Evolutionary conservation across 2,113 vertebrate genomes (phyloP).

Genomic region (Podarcis muralis): DNA sequence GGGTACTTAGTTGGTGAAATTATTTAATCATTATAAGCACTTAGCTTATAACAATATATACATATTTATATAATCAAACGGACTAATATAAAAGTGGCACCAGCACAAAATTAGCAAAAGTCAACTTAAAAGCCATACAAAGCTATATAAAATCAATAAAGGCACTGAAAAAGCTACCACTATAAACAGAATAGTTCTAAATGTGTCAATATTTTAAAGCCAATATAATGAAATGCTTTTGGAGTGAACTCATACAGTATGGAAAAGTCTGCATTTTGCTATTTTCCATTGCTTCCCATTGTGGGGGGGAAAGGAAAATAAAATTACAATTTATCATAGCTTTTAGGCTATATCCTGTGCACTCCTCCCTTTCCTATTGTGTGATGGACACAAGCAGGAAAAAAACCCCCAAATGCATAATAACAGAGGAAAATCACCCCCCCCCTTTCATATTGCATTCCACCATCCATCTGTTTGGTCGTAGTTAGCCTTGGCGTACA

Average conservation of each 20-base stretch:
- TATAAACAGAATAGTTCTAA: too few species aligned
- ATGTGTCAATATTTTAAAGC: not conserved
- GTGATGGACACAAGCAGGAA: constrained; percentile 59
- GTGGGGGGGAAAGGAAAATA: constrained; percentile 32
- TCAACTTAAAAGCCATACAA: too few species aligned
- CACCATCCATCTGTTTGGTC: constrained; percentile 26
- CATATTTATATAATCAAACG: too few species aligned
- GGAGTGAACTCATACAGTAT: constrained; percentile 15
- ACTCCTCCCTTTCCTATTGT: constrained; percentile 65
- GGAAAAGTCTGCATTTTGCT: constrained; percentile 48
- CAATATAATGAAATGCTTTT: not conserved
- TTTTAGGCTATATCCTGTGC: constrained; percentile 62
- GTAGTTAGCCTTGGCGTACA: not conserved
- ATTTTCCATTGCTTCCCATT: constrained; percentile 41
- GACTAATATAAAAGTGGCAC: too few species aligned
- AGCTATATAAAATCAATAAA: too few species aligned
- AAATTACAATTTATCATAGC: constrained; percentile 55
- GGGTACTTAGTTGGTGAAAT: not conserved
- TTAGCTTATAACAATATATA: not conserved
- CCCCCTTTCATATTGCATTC: constrained; percentile 30
- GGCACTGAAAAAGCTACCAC: too few species aligned
- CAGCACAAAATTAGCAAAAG: too few species aligned
- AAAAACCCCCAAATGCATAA: constrained; percentile 29
- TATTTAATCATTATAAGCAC: not conserved
- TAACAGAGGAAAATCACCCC: constrained; percentile 52